These are phyloP conservation scores for Fabriciana adippe DNA, from an alignment of 2,888 invertebrate species.

Conservation along the genomic window DNA sequence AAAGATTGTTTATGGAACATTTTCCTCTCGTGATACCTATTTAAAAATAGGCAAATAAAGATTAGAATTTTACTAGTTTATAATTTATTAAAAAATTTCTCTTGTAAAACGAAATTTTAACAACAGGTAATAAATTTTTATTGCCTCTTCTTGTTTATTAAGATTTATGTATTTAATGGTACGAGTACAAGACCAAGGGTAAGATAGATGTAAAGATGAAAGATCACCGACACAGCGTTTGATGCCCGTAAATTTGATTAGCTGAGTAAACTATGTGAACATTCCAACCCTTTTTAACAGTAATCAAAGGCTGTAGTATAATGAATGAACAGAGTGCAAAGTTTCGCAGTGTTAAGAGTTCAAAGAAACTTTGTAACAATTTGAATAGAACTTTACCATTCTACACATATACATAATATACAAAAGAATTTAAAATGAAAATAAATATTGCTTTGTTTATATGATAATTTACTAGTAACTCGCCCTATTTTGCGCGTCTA, in stretches of 20 bases:
- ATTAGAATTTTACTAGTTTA: too few species aligned
- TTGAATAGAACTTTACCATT: constrained; percentile 1
- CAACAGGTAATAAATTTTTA: not conserved
- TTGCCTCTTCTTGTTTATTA: not conserved
- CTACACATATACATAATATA: not conserved
- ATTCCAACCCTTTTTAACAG: constrained; percentile 59
- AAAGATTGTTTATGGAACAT: too few species aligned
- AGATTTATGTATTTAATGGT: not conserved
- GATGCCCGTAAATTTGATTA: constrained; percentile 62
- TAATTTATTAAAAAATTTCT: too few species aligned
- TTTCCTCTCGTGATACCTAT: too few species aligned
- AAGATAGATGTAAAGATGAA: constrained; percentile 45
- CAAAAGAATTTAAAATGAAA: not conserved
- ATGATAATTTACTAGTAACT: not conserved
- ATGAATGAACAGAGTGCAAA: constrained; percentile 44
- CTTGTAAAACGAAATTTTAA: too few species aligned
- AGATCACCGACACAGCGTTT: constrained; percentile 56
- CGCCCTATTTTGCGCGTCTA: not conserved
- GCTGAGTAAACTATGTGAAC: constrained; percentile 60
- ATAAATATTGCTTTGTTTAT: not conserved
- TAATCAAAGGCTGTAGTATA: constrained; percentile 50
- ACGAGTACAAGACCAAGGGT: constrained; percentile 47
- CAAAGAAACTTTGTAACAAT: constrained; percentile 14
- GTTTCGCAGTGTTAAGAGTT: constrained; percentile 24
- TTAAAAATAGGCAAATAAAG: too few species aligned